phyloP scores from a whole-genome alignment of 37 sponge, comb jelly and placozoan genomes.

The Cliona cf. orientalis region DNA sequence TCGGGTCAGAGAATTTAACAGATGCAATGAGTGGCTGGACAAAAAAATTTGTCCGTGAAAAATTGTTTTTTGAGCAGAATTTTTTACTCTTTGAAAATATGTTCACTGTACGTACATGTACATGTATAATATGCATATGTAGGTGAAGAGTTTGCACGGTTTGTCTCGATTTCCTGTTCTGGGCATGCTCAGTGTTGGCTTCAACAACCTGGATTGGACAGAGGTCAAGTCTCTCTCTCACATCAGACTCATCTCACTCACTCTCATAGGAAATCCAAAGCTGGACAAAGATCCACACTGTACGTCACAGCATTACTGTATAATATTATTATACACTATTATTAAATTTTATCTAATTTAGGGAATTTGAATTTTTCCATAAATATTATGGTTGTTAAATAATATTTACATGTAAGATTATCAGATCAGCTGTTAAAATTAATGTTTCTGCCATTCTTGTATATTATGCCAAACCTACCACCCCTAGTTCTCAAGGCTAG shows the following conservation, averaged over 20 bases:
- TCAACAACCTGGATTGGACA: slow-evolving; percentile 68
- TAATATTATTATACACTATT: neutral
- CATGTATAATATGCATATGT: slow-evolving; percentile 4
- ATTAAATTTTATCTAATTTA: too few relatives aligned
- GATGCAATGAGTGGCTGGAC: too few relatives aligned
- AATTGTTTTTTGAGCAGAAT: too few relatives aligned
- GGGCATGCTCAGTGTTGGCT: slow-evolving; percentile 43
- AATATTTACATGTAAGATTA: too few relatives aligned
- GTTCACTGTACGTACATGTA: neutral
- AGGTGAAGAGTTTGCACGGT: slow-evolving; percentile 52
- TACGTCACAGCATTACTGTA: slow-evolving; percentile 13
- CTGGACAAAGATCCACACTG: slow-evolving; percentile 76
- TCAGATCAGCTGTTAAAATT: too few relatives aligned
- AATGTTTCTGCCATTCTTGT: too few relatives aligned
- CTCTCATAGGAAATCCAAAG: slow-evolving; percentile 47
- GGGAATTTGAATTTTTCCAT: too few relatives aligned
- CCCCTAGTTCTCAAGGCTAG: too few relatives aligned
- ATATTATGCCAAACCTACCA: too few relatives aligned
- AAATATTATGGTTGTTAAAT: too few relatives aligned
- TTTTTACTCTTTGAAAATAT: neutral
- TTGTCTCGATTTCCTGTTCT: slow-evolving; percentile 62
- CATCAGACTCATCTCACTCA: slow-evolving; percentile 44
- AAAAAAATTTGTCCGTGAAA: too few relatives aligned
- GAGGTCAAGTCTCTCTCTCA: slow-evolving; percentile 55
- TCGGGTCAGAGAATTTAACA: too few relatives aligned